Evolutionary conservation across 2,888 invertebrate species (phyloP).

Genomic region (Urechis unicinctus): DNA sequence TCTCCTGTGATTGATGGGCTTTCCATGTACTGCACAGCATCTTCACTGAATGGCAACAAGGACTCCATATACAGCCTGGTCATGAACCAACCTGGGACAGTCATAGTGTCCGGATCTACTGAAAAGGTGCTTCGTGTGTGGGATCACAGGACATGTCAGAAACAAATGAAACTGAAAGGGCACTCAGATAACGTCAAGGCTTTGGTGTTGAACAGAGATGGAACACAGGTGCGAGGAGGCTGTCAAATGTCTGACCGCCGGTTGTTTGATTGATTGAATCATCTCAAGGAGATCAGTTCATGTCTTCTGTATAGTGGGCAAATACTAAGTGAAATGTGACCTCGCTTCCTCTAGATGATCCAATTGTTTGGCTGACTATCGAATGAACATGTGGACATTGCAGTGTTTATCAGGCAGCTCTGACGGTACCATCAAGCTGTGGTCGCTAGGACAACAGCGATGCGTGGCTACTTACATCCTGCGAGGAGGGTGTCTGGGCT

Average conservation of each 20-base stretch:
- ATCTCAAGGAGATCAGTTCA: too few species aligned
- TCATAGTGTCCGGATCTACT: slow-evolving; percentile 79
- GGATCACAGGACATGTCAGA: slow-evolving; percentile 92
- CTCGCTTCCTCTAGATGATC: too few species aligned
- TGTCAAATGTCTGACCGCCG: too few species aligned
- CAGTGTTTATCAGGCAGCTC: slow-evolving; percentile 96
- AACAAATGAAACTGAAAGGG: slow-evolving; percentile 91
- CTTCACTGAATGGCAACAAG: slow-evolving; percentile 91
- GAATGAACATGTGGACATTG: too few species aligned
- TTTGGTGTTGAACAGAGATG: slow-evolving; percentile 87
- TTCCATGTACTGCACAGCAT: too few species aligned
- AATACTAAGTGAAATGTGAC: too few species aligned
- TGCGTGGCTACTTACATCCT: slow-evolving; percentile 88
- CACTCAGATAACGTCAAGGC: slow-evolving; percentile 97
- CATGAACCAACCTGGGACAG: slow-evolving; percentile 93
- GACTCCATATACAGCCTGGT: slow-evolving; percentile 98
- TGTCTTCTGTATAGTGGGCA: too few species aligned
- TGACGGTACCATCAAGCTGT: slow-evolving; percentile 93
- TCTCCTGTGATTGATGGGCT: background rate
- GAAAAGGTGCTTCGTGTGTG: slow-evolving; percentile 76
- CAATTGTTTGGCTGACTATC: too few species aligned
- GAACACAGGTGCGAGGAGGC: too few species aligned
- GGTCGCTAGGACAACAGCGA: slow-evolving; percentile 93
- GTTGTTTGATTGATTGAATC: too few species aligned
- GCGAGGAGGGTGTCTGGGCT: slow-evolving; percentile 82